Conservation (phyloP, 1,140 invertebrate genomes). For the Leguminivora glycinivorella region DNA sequence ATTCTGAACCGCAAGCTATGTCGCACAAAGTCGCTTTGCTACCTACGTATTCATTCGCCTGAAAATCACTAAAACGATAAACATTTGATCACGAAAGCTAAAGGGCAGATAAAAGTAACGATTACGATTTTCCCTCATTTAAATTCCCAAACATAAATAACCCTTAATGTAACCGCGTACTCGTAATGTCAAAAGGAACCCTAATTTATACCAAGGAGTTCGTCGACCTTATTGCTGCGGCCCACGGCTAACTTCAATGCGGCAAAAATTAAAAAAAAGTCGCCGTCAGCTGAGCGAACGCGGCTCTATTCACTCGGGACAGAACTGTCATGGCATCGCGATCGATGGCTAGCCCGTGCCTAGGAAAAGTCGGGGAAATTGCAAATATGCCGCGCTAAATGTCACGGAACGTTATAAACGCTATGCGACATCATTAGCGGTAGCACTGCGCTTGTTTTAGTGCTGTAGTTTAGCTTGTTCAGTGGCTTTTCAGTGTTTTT, state of each 20-base stretch:
- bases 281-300: slow-evolving; percentile 70
- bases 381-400: slow-evolving; percentile 65
- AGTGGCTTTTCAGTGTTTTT: slow-evolving; percentile 70
- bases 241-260: slow-evolving; percentile 56
- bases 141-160: slow-evolving; percentile 25
- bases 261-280: slow-evolving; percentile 53
- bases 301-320: slow-evolving; percentile 62
- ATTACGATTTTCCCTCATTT: slow-evolving; percentile 25
- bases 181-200: slow-evolving; percentile 31
- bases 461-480: slow-evolving; percentile 39
- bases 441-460: slow-evolving; percentile 20
- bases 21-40: background rate
- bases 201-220: slow-evolving; percentile 41
- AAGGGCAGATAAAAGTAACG: slow-evolving; percentile 16
- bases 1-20: background rate
- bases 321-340: slow-evolving; percentile 70
- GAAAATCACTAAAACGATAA: background rate
- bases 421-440: slow-evolving; percentile 18
- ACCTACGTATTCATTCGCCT: background rate
- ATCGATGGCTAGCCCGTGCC: slow-evolving; percentile 65
- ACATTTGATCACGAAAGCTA: slow-evolving; percentile 15
- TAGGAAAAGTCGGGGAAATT: slow-evolving; percentile 66
- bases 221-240: slow-evolving; percentile 46
- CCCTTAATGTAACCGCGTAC: background rate
- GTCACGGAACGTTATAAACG: slow-evolving; percentile 39